Evolutionary conservation across 2,113 vertebrate species (phyloP).

Genomic region (Tyrannus savana): DNA sequence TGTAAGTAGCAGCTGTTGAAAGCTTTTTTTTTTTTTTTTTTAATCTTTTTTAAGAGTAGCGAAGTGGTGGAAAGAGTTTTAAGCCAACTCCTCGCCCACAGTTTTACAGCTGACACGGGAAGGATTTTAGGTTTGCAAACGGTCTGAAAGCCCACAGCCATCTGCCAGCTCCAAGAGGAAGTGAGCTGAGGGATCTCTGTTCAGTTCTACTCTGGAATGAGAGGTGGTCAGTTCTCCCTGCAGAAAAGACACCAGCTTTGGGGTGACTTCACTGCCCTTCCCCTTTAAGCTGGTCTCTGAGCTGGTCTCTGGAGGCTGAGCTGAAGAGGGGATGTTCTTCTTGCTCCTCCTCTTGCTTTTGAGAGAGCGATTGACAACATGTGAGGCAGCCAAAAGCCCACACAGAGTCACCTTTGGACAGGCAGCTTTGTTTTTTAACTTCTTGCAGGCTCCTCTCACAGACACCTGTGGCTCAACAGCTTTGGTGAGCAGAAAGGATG

Average conservation of each 20-base stretch:
- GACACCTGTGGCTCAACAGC: neutral
- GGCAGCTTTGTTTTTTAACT: neutral
- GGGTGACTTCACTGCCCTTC: neutral
- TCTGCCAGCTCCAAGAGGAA: neutral
- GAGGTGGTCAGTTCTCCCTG: rapidly evolving
- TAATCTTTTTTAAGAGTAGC: neutral
- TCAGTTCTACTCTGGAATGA: neutral
- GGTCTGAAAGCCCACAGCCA: neutral
- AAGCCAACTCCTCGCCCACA: neutral
- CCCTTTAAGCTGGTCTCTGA: neutral
- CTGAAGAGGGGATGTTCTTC: neutral
- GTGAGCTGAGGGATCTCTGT: neutral
- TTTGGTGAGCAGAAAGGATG: neutral
- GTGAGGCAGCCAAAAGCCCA: neutral
- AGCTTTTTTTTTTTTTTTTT: neutral
- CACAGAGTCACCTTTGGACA: neutral
- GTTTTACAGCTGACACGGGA: conserved; percentile 11
- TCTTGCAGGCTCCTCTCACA: neutral
- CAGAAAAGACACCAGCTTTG: neutral
- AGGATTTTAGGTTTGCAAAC: conserved; percentile 1
- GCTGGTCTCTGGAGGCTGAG: neutral
- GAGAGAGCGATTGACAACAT: neutral
- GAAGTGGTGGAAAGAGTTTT: neutral
- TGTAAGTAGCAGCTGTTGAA: conserved; percentile 7
- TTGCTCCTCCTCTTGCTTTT: neutral